Evolutionary conservation across 2,797 vertebrate genomes (phyloP), one percentile per base, ranked within the genome.

Genomic region (Sphaeramia orbicularis): DNA sequence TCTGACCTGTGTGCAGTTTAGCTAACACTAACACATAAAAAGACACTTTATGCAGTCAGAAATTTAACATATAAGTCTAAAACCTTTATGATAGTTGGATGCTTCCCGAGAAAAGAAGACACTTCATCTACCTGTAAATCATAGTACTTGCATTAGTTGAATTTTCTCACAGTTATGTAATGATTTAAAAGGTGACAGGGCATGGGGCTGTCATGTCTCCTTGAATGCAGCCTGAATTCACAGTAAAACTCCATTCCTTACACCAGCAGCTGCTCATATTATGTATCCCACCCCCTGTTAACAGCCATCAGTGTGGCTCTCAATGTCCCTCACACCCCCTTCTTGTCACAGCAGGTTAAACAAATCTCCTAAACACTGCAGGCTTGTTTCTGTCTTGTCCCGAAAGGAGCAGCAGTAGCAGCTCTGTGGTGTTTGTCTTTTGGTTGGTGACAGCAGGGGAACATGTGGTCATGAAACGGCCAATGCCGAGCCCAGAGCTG

Each of bases 381-480:
- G 74, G 48, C 50, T 76, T 65, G 32, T 63, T 6, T 72, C 32
- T 49, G 71, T 53, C 68, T 51, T 44, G 84, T 85, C 81, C 85
- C 55, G 8, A 45, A 67, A 67, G 64, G 76, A 80, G 74, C 74
- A 78, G 54, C 74, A 71, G 72, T 42, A 30, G 41, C 21, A 14
- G 24, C 30, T 9, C 54, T 42, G 24, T 24, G 4, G 14, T 72
- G 49, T 78, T 86, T 64, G 77, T 71, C 65, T 81, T 83, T 81
- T 85, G 87, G 90, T 88, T 89, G 90, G 90, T 79, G 91, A 92
- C 89, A 91, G 85, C 78, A 44, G 67, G 16, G 75, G 81, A 81
- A 75, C 93, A 94, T 91, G 94, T 93, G 93, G 92, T 92, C 84
- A 10, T 16, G 71, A 68, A 51, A 59, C 64, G 57, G 76, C 94